phyloP scores from a whole-genome alignment of 2,797 vertebrate species.

The Buceros bicornis region DNA sequence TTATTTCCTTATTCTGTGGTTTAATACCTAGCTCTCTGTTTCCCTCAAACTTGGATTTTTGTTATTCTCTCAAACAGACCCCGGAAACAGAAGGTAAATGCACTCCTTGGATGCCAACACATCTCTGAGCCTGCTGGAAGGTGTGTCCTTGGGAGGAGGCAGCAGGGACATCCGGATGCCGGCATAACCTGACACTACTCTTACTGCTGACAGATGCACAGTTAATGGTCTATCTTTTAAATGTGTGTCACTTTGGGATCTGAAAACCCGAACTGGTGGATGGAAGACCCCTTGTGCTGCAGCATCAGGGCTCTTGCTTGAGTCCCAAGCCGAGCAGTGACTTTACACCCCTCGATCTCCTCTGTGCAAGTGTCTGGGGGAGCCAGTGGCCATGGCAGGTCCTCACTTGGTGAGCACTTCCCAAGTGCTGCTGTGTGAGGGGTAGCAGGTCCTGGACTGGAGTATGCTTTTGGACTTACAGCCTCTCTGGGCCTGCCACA shows the following conservation, averaged over 20 bases:
- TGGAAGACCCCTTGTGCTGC: background rate
- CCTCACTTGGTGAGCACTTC: background rate
- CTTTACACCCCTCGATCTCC: background rate
- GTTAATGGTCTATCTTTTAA: background rate
- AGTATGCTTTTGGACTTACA: background rate
- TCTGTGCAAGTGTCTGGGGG: background rate
- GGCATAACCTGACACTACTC: background rate
- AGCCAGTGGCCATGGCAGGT: background rate
- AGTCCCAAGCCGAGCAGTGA: background rate
- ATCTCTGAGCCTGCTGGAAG: background rate
- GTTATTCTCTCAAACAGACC: background rate
- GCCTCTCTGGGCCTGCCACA: fast-evolving
- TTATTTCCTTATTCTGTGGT: background rate
- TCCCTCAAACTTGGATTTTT: background rate
- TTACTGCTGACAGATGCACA: slow-evolving; percentile 43
- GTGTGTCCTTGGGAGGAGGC: background rate
- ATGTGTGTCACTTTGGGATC: background rate
- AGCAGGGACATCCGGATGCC: background rate
- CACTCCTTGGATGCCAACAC: background rate
- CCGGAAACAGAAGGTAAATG: background rate
- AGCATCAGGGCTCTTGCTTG: background rate
- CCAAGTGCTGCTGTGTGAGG: background rate
- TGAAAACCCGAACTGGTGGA: background rate
- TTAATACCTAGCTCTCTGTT: background rate
- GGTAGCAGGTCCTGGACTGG: background rate